Base-by-base conservation (phyloP, 2,113 vertebrate species). In the Deroptyus accipitrinus region DNA sequence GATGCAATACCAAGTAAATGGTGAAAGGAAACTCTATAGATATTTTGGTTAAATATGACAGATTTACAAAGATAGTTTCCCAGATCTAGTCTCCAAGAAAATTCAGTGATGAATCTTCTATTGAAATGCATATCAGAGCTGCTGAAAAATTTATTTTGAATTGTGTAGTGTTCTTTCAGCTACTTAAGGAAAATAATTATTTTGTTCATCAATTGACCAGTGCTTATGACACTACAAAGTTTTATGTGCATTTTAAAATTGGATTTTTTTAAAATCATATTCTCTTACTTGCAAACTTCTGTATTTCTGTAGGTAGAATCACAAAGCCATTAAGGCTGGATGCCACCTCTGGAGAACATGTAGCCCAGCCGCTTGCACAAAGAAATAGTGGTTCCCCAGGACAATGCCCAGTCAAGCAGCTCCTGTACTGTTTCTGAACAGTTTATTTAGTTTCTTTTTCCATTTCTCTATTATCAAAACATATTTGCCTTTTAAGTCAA, bases 21-120 rank as follows among this genome's bases (percentile, higher is more conserved):
- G 64, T 91, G 67, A 93, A 95, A 90, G 39, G 23, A 72, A 86
- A 74, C 28, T 52, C 41, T 89, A 62, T 63, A 66, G 27, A 78
- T 69, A 88, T 37, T 76, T 63, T 94, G 67, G 51, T 73, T 81
- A 95, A 91, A 66, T 91, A 95, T 86, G 69, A 81, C 54, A 88
- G 33, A 63, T 94, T 37, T 64, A 31, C 22, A 31, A 84, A 59
- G 55, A 33, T 10, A 55, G 28, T 35, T 95, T 35, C 35, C 59
- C 63, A 18, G 67, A 77, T 83, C 27, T 41, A 82, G 2, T 57
- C 76, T 87, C 31, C 68, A 59, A 95, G 57, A 92, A 91, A 97
- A 96, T 51, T 86, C 35, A 83, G 54, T 46, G 90, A 86, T 22
- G 2, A 78, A 90, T 95, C 54, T 82, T 46, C 33, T 64, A 25